Evolutionary conservation across 2,113 vertebrate genomes (phyloP), one percentile per base, ranked within the genome.

Genomic region (Pardalotus punctatus): DNA sequence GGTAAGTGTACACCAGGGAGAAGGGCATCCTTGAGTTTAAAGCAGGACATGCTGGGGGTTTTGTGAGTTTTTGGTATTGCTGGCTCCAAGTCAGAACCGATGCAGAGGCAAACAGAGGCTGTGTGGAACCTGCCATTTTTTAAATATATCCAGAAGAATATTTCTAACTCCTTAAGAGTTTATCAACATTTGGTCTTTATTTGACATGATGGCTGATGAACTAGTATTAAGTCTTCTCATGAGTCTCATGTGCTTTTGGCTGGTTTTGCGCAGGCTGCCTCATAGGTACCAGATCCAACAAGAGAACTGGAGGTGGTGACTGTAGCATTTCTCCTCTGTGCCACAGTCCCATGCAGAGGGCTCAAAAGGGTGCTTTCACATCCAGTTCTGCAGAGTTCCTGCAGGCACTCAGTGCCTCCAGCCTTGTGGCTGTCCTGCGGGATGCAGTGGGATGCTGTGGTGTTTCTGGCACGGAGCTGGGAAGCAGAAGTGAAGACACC

Each of bases 391-490:
- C 0, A 0, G 19, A 21, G 7, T 36, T 22, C 64, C 72, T 72
- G 62, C 18, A 45, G 10, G 57, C 17, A 6, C 23, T 33, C 14
- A 0, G 21, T 12, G 4, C 51, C 43, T 42, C 42, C 60, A 28
- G 58, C 12, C 33, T 33, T 5, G 31, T 29, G 60, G 35, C 57
- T 4, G 6, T 47, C 29, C 90, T 47, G n/a, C 1, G 1, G 62
- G 18, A 22, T 1, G 5, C 10, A 7, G 21, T 3, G 1, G n/a
- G n/a, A n/a, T n/a, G n/a, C n/a, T n/a, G 6, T 31, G 69, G 38
- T 28, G 25, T 4, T 71, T 64, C 33, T 61, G 71, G 40, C 56
- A 36, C 4, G 0, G 56, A 58, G 14, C 64, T 56, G 50, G 54
- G 45, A 64, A 47, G 18, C 20, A 31, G 67, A 19, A 90, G 28